These are phyloP conservation scores for Euleptes europaea DNA, from an alignment of 2,113 vertebrate genomes.

Conservation along the genomic window DNA sequence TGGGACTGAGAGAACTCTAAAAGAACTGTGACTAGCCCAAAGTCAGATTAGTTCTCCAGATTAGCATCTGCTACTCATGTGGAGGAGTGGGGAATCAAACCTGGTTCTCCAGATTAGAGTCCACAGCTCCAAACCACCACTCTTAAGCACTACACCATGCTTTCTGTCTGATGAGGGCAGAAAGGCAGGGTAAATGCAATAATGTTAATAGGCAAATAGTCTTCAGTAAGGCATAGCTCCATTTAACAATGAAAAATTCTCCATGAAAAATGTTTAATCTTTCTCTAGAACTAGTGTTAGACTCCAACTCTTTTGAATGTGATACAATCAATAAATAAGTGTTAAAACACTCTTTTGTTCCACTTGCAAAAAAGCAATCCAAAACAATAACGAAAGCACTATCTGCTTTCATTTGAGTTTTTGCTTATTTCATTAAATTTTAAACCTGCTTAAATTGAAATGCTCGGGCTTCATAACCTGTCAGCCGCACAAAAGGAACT, in stretches of 20 bases:
- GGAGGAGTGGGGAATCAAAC: no score
- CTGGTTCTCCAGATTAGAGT: no score
- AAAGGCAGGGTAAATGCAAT: not conserved
- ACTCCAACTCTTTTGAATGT: not conserved
- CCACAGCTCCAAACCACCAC: no score
- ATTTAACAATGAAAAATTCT: not conserved
- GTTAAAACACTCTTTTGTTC: not conserved
- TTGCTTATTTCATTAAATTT: slow-evolving; percentile 66
- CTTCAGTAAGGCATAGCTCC: slow-evolving; percentile 3
- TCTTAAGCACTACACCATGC: no score
- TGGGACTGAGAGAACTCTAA: no score
- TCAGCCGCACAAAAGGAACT: slow-evolving; percentile 59
- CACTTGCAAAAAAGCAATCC: slow-evolving; percentile 19
- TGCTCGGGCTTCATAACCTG: slow-evolving; percentile 62
- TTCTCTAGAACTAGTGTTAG: slow-evolving; percentile 13
- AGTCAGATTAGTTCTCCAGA: no score
- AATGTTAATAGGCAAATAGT: not conserved
- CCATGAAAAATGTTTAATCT: not conserved
- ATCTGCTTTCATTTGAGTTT: slow-evolving; percentile 43
- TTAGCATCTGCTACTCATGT: no score
- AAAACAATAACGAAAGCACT: slow-evolving; percentile 46
- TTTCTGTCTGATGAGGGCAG: no score
- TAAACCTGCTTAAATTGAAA: slow-evolving; percentile 63
- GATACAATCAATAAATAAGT: slow-evolving; percentile 39
- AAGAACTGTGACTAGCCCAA: no score